Evolutionary conservation across 2,888 invertebrate genomes (phyloP).

Genomic region (Eurytoma adleriae): DNA sequence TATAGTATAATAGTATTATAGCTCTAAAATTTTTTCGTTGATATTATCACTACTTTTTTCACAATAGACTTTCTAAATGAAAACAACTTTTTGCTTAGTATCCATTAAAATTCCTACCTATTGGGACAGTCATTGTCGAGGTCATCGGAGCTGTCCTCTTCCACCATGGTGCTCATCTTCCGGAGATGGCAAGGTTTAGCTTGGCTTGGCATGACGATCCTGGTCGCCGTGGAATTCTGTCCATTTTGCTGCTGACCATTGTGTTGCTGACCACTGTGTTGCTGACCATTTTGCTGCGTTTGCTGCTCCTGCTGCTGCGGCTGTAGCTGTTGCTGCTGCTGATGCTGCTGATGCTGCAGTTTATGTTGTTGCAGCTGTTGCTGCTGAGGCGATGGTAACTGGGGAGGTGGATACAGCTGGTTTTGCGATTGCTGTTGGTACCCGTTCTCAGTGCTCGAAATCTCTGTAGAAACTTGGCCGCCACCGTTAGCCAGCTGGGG

Average conservation of each 20-base stretch:
- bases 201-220: neutral
- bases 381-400: neutral
- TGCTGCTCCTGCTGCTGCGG: slow-evolving; percentile 53
- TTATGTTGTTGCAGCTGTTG: slow-evolving; percentile 8
- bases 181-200: slow-evolving; percentile 37
- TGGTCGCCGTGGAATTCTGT: slow-evolving; percentile 6
- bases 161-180: slow-evolving; percentile 73
- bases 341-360: slow-evolving; percentile 2
- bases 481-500: slow-evolving; percentile 1
- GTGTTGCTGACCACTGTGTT: no score
- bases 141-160: slow-evolving; percentile 69
- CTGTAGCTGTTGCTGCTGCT: slow-evolving; percentile 38
- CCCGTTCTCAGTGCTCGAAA: neutral
- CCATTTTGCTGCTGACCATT: slow-evolving; percentile 25
- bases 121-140: slow-evolving; percentile 58
- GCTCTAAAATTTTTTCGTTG: no score
- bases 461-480: neutral
- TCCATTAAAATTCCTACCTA: slow-evolving; percentile 35
- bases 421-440: neutral
- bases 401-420: neutral
- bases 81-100: no score
- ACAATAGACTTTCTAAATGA: no score
- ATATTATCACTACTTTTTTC: no score
- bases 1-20: no score
- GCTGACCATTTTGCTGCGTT: neutral